These are phyloP conservation scores for Chelonus insularis DNA, from an alignment of 1,140 invertebrate species.

Conservation along the genomic window DNA sequence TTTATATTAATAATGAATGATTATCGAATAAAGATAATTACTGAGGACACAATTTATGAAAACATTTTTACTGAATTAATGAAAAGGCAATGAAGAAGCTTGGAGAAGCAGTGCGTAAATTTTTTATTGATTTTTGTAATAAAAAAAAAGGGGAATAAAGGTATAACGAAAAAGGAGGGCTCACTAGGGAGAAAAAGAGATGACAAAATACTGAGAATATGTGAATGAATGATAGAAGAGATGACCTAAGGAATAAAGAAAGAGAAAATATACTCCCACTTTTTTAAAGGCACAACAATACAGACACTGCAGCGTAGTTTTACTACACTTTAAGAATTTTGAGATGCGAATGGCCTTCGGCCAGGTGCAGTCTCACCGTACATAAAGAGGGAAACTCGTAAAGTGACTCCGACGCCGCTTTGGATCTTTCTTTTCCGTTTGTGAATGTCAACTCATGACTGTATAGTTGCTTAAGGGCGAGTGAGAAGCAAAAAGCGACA, in stretches of 20 bases:
- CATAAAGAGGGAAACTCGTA: constrained; percentile 42
- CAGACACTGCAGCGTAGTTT: constrained; percentile 34
- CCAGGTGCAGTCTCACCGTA: constrained; percentile 46
- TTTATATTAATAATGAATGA: too few species aligned
- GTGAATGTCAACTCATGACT: constrained; percentile 36
- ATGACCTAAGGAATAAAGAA: constrained; percentile 12
- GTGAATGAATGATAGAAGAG: constrained; percentile 31
- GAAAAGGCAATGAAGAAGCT: too few species aligned
- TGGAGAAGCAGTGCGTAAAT: too few species aligned
- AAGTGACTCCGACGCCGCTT: constrained; percentile 45
- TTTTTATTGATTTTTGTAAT: not conserved
- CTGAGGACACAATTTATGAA: too few species aligned
- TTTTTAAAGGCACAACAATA: too few species aligned
- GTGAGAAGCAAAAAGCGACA: constrained; percentile 2
- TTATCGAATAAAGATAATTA: too few species aligned
- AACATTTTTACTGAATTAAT: not conserved
- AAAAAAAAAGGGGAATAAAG: not conserved
- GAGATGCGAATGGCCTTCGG: constrained; percentile 38
- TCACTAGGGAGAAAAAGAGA: too few species aligned
- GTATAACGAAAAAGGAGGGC: too few species aligned
- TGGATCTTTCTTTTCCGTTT: constrained; percentile 29
- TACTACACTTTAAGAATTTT: constrained; percentile 49
- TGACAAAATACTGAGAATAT: constrained; percentile 26
- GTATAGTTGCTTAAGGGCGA: constrained; percentile 28
- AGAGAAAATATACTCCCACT: not conserved